phyloP scores from a whole-genome alignment of 2,113 vertebrate species.

The Rhinopithecus roxellana region DNA sequence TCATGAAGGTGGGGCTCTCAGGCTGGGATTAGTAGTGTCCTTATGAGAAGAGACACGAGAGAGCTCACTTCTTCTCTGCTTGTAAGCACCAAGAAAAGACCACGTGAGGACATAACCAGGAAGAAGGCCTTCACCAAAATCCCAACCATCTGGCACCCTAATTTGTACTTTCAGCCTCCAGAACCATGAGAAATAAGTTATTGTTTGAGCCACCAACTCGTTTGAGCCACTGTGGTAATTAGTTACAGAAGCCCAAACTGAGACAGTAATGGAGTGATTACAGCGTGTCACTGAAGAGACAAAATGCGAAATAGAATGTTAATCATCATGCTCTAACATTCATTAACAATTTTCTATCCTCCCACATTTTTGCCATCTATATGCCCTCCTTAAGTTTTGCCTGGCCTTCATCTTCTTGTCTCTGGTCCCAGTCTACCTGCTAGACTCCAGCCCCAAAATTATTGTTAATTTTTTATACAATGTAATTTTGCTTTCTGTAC shows the following conservation, averaged over 20 bases:
- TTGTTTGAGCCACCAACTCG: background rate
- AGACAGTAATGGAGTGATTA: background rate
- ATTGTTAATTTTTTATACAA: background rate
- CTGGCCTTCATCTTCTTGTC: background rate
- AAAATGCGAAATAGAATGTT: background rate
- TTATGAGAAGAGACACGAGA: background rate
- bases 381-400: background rate
- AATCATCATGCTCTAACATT: background rate
- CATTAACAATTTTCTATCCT: background rate
- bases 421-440: background rate
- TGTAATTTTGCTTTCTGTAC: background rate
- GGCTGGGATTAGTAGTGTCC: background rate
- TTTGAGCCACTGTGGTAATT: background rate
- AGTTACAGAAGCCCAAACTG: background rate
- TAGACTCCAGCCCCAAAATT: background rate
- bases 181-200: background rate
- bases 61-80: background rate
- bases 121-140: background rate
- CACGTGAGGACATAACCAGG: background rate
- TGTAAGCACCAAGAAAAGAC: background rate
- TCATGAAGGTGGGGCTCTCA: background rate
- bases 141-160: background rate
- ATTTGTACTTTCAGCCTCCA: background rate
- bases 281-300: background rate
- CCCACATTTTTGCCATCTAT: background rate